Conservation (phyloP, 1,140 invertebrate species). For the Drosophila persimilis region DNA sequence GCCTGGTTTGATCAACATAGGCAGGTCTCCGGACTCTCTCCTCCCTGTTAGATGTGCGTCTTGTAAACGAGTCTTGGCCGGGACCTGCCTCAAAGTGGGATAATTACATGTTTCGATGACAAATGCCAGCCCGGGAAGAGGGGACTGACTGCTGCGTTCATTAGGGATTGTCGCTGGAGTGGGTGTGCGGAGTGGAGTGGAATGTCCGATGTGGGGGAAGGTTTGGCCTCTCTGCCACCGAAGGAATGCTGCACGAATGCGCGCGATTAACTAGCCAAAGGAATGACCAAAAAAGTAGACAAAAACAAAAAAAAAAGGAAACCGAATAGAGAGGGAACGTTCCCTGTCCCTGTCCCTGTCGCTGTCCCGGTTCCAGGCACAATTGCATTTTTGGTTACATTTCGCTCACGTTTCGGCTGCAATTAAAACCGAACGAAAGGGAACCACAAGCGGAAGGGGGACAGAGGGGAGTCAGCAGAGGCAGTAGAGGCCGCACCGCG, state of each 20-base stretch:
- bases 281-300: slow-evolving; percentile 66
- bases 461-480: slow-evolving; percentile 26
- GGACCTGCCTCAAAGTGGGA: slow-evolving; percentile 72
- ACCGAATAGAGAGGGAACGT: slow-evolving; percentile 18
- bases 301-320: background rate
- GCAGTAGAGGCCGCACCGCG: slow-evolving; percentile 50
- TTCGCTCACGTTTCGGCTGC: slow-evolving; percentile 79
- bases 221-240: slow-evolving; percentile 10
- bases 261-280: slow-evolving; percentile 65
- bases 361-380: slow-evolving; percentile 35
- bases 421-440: slow-evolving; percentile 72
- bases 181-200: background rate
- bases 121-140: slow-evolving; percentile 44
- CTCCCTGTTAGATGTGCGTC: slow-evolving; percentile 32
- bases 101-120: slow-evolving; percentile 80
- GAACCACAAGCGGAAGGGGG: slow-evolving; percentile 25
- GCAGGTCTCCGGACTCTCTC: background rate
- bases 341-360: background rate
- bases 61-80: slow-evolving; percentile 34
- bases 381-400: slow-evolving; percentile 82
- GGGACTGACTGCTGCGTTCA: slow-evolving; percentile 20
- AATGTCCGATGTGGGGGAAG: background rate
- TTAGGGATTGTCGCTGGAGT: slow-evolving; percentile 24
- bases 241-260: slow-evolving; percentile 77
- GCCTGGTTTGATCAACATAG: too few relatives aligned